These are phyloP conservation scores for Spea bombifrons DNA, from an alignment of 2,113 vertebrate genomes.

Conservation along the genomic window DNA sequence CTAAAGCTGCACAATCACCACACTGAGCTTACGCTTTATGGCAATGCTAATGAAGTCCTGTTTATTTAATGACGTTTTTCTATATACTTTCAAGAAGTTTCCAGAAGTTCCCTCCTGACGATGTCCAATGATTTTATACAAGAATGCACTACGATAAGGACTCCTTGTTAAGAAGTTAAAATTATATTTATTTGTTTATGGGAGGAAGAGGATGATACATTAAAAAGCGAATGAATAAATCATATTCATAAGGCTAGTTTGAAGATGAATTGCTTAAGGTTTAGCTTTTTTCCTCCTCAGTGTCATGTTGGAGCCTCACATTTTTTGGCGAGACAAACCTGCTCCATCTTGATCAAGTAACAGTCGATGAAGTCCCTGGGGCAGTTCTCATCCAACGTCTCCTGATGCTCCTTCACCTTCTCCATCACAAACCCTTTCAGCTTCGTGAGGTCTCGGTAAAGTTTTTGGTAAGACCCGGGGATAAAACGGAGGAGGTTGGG, in stretches of 20 bases:
- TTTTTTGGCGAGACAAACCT: conserved; percentile 57
- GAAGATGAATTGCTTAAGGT: neutral
- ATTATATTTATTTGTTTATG: no score
- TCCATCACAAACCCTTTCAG: conserved; percentile 60
- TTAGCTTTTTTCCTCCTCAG: neutral
- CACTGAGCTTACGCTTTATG: no score
- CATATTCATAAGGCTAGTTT: neutral
- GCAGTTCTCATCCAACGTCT: conserved; percentile 61
- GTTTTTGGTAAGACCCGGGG: conserved; percentile 63
- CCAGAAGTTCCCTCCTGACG: no score
- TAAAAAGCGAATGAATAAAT: no score
- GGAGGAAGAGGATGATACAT: no score
- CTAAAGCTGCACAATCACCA: no score
- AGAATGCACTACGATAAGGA: no score
- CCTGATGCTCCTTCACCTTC: conserved; percentile 67
- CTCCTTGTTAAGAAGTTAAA: no score
- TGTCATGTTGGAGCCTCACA: neutral
- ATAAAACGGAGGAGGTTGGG: conserved; percentile 61
- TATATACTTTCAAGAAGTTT: no score
- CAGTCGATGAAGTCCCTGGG: conserved; percentile 77
- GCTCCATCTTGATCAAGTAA: conserved; percentile 68
- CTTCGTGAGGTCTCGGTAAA: conserved; percentile 50
- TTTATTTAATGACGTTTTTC: no score
- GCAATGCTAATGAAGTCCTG: no score
- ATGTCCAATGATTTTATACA: no score